Evolutionary conservation across 2,113 vertebrate genomes (phyloP), one percentile per base, ranked within the genome.

Genomic region (Hemibagrus wyckioides): DNA sequence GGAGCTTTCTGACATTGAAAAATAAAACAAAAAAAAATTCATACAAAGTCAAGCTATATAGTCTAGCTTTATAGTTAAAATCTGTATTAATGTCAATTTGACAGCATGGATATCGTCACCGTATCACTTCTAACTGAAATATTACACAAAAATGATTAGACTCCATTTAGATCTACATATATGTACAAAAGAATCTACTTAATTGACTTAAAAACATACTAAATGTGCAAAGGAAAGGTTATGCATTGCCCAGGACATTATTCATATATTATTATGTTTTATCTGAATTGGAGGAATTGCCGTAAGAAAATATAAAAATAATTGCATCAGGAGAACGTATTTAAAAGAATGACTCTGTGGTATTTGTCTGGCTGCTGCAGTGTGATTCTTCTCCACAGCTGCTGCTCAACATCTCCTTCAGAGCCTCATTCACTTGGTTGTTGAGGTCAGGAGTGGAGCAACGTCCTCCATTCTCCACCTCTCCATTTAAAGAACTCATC

Each of bases 371-470:
- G 90, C 95, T 85, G 41, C 94, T 84, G 0, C 94, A 92, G 84
- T 96, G 92, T 73, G 95, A 92, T 77, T 96, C 96, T 87, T 94
- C 92, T 2, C 90, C 92, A 88, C 91, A 90, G 6, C 94, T 93
- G 80, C 93, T 93, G 61, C 92, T 94, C 73, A 96, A 91, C 90
- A 97, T 90, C 76, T 97, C 95, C 86, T 90, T 94, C 8, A 97
- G 84, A 0, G 96, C 94, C 69, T 95, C 94, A n/a, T 92, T 96
- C 80, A 95, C 6, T 0, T 96, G 94, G 85, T 82, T 91, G 83
- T 33, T 92, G 89, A 96, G 93, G 84, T 91, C 69, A 3, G 94
- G 92, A 39, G 90, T 88, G 79, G 94, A 92, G 80, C 94, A 92
- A 0, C 56, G 91, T 61, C 84, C 88, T 73, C 86, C 83, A 15